Percentiles rank a stretch among this genome's conserved stretches.
Evolutionary conservation across 2,113 vertebrate genomes (phyloP).

Genomic region (Stomatorhinus ivindoensis): DNA sequence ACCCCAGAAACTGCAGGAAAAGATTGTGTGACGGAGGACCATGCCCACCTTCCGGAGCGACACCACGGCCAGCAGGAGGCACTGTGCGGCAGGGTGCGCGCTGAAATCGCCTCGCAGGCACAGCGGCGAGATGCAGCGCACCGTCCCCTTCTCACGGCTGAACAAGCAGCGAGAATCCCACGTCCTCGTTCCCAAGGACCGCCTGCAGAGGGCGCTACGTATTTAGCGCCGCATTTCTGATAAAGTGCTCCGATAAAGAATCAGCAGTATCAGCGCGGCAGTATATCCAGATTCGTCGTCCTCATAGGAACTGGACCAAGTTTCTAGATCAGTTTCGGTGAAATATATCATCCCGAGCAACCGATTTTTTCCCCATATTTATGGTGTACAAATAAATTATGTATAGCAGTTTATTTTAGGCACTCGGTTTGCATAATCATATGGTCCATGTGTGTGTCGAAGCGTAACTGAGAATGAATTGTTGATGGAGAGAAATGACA

Average conservation of each 20-base stretch:
- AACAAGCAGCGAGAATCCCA: slow-evolving; percentile 24
- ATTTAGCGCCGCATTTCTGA: neutral
- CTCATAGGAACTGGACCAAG: neutral
- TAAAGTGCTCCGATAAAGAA: neutral
- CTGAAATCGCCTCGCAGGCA: neutral
- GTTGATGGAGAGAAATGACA: neutral
- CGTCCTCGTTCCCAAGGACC: slow-evolving; percentile 18
- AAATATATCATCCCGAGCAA: neutral
- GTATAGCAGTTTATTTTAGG: neutral
- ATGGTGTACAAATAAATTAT: neutral
- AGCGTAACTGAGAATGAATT: neutral
- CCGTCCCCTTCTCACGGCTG: slow-evolving; percentile 17
- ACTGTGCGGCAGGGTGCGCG: slow-evolving; percentile 8
- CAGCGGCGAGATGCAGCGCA: slow-evolving; percentile 23
- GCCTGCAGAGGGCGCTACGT: neutral
- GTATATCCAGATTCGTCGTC: neutral
- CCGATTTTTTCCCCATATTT: neutral
- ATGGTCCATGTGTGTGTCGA: neutral
- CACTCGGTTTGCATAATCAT: neutral
- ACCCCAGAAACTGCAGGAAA: neutral
- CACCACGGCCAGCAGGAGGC: slow-evolving; percentile 25
- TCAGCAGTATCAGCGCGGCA: neutral
- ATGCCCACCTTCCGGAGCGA: slow-evolving; percentile 23
- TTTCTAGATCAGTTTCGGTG: neutral
- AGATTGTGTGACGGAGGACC: neutral